Conservation (phyloP, 2,888 invertebrate genomes). For the Leucophenga montana region DNA sequence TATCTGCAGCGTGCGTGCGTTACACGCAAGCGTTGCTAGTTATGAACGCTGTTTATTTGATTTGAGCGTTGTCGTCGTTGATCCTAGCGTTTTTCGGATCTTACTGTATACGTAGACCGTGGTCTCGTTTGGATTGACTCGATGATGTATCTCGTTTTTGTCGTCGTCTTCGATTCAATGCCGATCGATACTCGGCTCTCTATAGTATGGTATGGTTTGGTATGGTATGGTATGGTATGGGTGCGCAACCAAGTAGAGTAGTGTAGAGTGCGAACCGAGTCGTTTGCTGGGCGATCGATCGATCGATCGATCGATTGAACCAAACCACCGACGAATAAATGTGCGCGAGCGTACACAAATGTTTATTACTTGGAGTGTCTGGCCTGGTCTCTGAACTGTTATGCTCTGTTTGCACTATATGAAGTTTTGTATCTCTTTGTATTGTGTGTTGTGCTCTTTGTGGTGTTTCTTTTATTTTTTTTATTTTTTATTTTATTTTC, state of each 20-base stretch:
- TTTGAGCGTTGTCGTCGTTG: conserved; percentile 26
- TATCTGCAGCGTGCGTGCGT: conserved; percentile 3
- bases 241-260: conserved; percentile 13
- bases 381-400: conserved; percentile 13
- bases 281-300: no score
- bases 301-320: no score
- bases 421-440: conserved; percentile 27
- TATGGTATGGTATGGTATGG: no score
- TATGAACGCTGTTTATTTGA: conserved; percentile 26
- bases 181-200: neutral
- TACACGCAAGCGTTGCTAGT: neutral
- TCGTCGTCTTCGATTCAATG: conserved; percentile 8
- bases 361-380: neutral
- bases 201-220: no score
- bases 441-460: neutral
- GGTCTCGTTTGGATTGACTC: neutral
- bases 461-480: neutral
- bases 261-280: neutral
- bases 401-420: conserved; percentile 25
- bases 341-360: no score
- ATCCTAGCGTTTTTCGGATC: conserved; percentile 25
- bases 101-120: conserved; percentile 21
- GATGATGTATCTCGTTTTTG: neutral
- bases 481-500: conserved; percentile 32
- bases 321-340: neutral